Conservation (phyloP, 2,888 invertebrate genomes). For the Loripinus fragilis region DNA sequence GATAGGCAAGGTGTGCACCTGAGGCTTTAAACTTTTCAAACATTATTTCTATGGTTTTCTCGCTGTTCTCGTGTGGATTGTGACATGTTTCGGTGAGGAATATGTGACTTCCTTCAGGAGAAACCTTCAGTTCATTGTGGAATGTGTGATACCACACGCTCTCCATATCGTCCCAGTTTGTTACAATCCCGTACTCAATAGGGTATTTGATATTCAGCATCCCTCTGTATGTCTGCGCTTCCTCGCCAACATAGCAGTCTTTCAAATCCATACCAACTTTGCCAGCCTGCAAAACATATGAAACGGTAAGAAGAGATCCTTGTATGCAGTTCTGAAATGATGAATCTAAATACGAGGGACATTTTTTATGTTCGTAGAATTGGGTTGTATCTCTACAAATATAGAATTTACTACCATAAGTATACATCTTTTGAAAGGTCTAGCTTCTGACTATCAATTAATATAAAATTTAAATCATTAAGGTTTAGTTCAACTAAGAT, state of each 20-base stretch:
- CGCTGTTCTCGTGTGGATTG: constrained; percentile 86
- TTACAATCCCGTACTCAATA: constrained; percentile 20
- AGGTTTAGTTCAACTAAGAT: too few species aligned
- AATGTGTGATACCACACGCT: not conserved
- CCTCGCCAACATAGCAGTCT: constrained; percentile 30
- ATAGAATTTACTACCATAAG: too few species aligned
- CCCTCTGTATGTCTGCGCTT: constrained; percentile 24
- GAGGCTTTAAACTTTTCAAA: constrained; percentile 86
- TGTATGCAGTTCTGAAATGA: too few species aligned
- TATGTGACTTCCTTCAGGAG: constrained; percentile 91
- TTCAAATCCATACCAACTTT: too few species aligned
- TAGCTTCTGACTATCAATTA: too few species aligned
- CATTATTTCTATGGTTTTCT: not conserved
- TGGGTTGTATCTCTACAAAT: too few species aligned
- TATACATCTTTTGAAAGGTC: too few species aligned
- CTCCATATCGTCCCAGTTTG: not conserved
- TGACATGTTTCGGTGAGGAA: constrained; percentile 93
- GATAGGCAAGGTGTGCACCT: constrained; percentile 79
- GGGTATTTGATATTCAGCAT: constrained; percentile 26
- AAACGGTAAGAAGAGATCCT: too few species aligned
- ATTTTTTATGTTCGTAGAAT: too few species aligned
- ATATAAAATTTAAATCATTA: too few species aligned
- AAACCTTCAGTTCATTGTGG: constrained; percentile 81
- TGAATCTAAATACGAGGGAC: too few species aligned
- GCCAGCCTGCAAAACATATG: too few species aligned